phyloP scores from a whole-genome alignment of 2,797 vertebrate genomes.

The Phataginus tricuspis region DNA sequence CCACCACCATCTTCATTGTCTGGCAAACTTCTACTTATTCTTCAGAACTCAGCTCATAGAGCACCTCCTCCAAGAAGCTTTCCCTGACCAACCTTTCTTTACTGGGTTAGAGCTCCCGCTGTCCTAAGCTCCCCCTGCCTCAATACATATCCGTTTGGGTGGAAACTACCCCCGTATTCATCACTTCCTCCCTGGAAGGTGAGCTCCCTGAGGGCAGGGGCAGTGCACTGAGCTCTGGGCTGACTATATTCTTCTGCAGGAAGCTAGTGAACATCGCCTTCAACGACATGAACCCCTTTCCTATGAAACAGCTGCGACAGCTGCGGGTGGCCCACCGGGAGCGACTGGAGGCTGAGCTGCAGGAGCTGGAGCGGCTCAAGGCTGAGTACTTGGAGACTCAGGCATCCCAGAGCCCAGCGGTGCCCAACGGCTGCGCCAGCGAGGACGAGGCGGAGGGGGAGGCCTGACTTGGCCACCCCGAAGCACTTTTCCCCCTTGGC shows the following conservation, averaged over 20 bases:
- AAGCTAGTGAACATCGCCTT: conserved; percentile 94
- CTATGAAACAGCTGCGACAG: conserved; percentile 90
- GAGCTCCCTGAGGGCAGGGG: background rate
- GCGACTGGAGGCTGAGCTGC: conserved; percentile 90
- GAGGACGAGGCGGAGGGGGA: conserved; percentile 92
- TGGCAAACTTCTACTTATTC: background rate
- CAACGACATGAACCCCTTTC: conserved; percentile 95
- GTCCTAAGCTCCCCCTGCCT: background rate
- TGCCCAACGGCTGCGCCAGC: conserved; percentile 85
- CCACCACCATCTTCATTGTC: background rate
- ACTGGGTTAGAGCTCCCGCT: background rate
- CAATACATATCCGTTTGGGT: background rate
- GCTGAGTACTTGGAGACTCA: conserved; percentile 88
- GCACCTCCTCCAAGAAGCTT: background rate
- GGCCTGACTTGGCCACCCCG: conserved; percentile 5
- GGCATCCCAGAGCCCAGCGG: conserved; percentile 79
- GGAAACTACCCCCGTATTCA: background rate
- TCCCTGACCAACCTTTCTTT: background rate
- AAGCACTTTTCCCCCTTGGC: background rate
- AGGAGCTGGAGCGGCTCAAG: conserved; percentile 91
- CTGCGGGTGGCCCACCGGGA: conserved; percentile 89
- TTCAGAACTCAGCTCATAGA: background rate
- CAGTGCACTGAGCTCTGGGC: accelerated
- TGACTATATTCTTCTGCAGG: conserved; percentile 83
- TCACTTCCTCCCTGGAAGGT: background rate